A percentile compares a stretch with the other conserved stretches of the same genome.
These are phyloP conservation scores for Agonopterix heracliana DNA, from an alignment of 2,888 invertebrate species.

Conservation along the genomic window DNA sequence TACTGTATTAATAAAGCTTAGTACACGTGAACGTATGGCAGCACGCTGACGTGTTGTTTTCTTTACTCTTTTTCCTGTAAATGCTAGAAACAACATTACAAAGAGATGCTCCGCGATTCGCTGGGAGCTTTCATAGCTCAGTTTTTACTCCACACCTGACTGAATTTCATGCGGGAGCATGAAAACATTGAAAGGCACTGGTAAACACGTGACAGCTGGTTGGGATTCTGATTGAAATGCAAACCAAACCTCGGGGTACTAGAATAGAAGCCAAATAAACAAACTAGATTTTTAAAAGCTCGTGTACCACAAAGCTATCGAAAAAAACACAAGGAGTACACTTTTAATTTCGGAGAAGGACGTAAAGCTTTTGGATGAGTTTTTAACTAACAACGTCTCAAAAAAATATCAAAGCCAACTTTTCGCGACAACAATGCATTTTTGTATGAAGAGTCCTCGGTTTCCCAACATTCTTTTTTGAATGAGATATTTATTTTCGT, in stretches of 20 bases:
- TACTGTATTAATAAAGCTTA: slow-evolving; percentile 4
- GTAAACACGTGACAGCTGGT: neutral
- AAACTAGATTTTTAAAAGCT: no score
- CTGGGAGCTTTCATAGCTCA: slow-evolving; percentile 12
- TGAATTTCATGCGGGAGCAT: neutral
- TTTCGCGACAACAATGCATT: slow-evolving; percentile 24
- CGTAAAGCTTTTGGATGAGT: slow-evolving; percentile 1
- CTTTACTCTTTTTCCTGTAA: slow-evolving; percentile 24
- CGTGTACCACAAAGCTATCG: no score
- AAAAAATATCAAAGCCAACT: slow-evolving; percentile 21
- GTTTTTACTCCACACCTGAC: slow-evolving; percentile 5
- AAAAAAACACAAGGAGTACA: no score
- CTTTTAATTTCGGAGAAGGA: neutral
- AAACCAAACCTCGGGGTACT: no score
- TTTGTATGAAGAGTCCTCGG: slow-evolving; percentile 15
- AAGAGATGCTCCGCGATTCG: slow-evolving; percentile 13
- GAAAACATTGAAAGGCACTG: neutral
- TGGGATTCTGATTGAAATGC: neutral
- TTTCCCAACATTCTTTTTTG: slow-evolving; percentile 13
- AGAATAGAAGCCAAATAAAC: no score
- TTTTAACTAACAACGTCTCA: slow-evolving; percentile 11
- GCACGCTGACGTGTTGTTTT: slow-evolving; percentile 18
- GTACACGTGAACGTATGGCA: neutral
- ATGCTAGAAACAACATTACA: slow-evolving; percentile 28
- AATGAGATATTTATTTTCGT: slow-evolving; percentile 17